phyloP scores from a whole-genome alignment of 2,113 vertebrate genomes.

The Cepphus grylle region DNA sequence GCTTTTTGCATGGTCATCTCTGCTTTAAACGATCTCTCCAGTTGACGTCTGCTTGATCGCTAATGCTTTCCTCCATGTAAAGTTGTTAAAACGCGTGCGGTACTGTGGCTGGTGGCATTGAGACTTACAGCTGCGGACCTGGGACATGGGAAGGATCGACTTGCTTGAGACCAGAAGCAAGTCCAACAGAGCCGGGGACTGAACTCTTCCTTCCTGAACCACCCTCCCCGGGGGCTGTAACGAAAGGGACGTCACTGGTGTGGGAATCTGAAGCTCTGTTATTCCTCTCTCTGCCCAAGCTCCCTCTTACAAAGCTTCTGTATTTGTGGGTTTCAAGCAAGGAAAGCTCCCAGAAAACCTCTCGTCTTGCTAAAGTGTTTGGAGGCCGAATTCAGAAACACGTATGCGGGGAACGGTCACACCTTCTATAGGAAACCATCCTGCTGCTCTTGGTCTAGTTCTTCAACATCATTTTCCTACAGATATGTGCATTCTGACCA shows the following conservation, averaged over 20 bases:
- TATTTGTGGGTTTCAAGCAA: not conserved
- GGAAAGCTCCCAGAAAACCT: not conserved
- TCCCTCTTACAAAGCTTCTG: not conserved
- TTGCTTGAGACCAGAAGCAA: not conserved
- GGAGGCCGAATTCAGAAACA: not conserved
- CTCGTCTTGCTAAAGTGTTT: not conserved
- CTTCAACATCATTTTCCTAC: not conserved
- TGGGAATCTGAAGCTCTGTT: not conserved
- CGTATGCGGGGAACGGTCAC: rapidly evolving
- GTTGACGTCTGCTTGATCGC: not conserved
- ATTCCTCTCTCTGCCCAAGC: not conserved
- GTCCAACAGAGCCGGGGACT: not conserved
- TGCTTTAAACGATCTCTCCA: not conserved
- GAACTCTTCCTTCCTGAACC: not conserved
- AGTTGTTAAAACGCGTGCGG: not conserved
- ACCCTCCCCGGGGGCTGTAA: not conserved
- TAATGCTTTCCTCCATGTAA: not conserved
- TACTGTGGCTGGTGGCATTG: not conserved
- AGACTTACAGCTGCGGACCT: not conserved
- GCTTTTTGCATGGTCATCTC: not conserved
- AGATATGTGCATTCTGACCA: not conserved
- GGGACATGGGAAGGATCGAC: not conserved
- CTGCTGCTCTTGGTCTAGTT: not conserved
- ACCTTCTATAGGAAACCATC: not conserved
- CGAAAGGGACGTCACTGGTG: not conserved